Evolutionary conservation across 2,797 vertebrate genomes (phyloP), one percentile per base, ranked within the genome.

Genomic region (Sebastes alutus): DNA sequence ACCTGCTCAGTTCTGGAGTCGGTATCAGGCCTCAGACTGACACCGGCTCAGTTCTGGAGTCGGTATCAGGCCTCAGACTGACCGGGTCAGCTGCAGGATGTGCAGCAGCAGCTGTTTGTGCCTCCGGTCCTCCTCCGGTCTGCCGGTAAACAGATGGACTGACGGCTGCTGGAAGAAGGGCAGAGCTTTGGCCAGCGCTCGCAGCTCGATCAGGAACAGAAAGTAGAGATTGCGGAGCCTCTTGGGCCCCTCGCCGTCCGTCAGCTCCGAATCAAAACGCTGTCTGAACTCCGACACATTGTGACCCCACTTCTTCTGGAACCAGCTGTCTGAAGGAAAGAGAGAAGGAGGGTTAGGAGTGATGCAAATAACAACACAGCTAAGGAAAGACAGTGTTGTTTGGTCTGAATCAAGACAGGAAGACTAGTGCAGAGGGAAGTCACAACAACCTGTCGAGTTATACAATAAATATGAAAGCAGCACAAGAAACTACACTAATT

Each of bases 141-240:
- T 95, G 46, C 97, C 97, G 0, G 98, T 98, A 94, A 96, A 99
- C 32, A 99, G 93, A 75, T 92, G 94, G 91, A 98, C 96, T 33
- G 90, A 90, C 0, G 95, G 84, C 27, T 94, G 96, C 87, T 97
- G 94, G 49, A 99, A 97, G 93, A 97, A 97, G 0, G 98, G 97
- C 83, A 97, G 90, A 20, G 94, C 96, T 91, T 99, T 99, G 80
- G 96, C 97, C 20, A 99, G 91, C 5, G 97, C 98, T 20, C 97
- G 94, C 82, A 99, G 94, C 94, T 99, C 98, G 0, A 99, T 97
- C 87, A 99, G 94, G 88, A 97, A 99, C 46, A 99, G 94, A 74
- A 99, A 99, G 92, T 98, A 99, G 3, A 99, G 95, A 82, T 98
- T 99, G 72, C 96, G 97, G 23, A 99, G 96, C 55, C 98, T 95